Percentiles rank a stretch among this genome's conserved stretches.
phyloP scores from a whole-genome alignment of 2,888 invertebrate species.

The Sesamia inferens region DNA sequence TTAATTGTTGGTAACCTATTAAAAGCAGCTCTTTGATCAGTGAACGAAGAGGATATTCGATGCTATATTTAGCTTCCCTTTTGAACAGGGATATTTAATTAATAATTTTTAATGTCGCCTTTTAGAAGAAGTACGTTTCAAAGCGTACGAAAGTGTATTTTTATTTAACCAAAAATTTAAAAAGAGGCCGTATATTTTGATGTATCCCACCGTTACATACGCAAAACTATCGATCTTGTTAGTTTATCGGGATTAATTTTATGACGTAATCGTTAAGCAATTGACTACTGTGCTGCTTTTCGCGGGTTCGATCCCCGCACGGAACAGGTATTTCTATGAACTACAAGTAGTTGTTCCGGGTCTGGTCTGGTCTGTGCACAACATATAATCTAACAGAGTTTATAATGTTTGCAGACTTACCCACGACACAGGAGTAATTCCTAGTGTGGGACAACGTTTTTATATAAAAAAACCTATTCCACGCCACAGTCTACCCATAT shows the following conservation, averaged over 20 bases:
- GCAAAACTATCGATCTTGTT: neutral
- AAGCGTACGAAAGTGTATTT: neutral
- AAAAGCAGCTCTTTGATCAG: conserved; percentile 56
- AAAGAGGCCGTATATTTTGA: neutral
- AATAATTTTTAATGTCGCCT: conserved; percentile 45
- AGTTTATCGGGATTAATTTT: neutral
- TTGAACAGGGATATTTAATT: conserved; percentile 54
- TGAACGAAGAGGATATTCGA: conserved; percentile 40
- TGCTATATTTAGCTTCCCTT: conserved; percentile 51
- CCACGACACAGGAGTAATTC: no score
- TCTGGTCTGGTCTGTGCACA: no score
- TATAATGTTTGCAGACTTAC: no score
- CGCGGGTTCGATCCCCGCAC: no score
- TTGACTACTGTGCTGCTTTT: no score
- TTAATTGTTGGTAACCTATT: conserved; percentile 54
- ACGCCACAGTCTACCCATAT: neutral
- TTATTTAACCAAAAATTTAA: neutral
- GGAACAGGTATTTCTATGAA: no score
- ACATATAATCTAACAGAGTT: no score
- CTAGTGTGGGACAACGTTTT: no score
- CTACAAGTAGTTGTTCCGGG: no score
- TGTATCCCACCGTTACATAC: neutral
- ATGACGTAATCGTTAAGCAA: no score
- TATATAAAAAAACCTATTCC: no score
- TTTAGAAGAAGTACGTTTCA: neutral